phyloP scores from a whole-genome alignment of 2,888 invertebrate species.

The Polia nebulosa region DNA sequence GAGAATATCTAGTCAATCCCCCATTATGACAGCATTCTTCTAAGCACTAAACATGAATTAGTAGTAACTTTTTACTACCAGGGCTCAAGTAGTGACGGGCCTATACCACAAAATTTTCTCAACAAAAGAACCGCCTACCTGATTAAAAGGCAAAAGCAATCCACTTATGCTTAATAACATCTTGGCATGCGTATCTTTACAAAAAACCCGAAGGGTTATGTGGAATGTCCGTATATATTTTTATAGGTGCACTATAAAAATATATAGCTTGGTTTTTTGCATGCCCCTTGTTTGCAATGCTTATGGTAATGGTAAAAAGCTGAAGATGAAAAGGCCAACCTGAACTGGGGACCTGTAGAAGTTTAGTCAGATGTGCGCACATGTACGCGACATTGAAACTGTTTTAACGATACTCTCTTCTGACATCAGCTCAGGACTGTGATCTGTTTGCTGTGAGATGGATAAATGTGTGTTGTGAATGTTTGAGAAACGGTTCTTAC shows the following conservation, averaged over 20 bases:
- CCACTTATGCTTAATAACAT: slow-evolving; percentile 62
- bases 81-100: slow-evolving; percentile 21
- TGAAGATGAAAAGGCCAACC: background rate
- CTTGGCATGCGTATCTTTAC: slow-evolving; percentile 48
- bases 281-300: slow-evolving; percentile 36
- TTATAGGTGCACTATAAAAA: slow-evolving; percentile 69
- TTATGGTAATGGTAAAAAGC: slow-evolving; percentile 33
- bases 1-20: background rate
- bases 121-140: slow-evolving; percentile 45
- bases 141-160: slow-evolving; percentile 60
- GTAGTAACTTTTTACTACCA: slow-evolving; percentile 45
- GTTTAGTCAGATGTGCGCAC: too few species aligned
- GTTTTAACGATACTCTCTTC: too few species aligned
- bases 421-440: too few species aligned
- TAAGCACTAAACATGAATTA: slow-evolving; percentile 28
- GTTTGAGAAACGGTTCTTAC: too few species aligned
- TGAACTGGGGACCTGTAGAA: background rate
- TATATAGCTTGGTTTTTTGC: slow-evolving; percentile 62
- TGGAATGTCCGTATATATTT: slow-evolving; percentile 68
- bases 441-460: too few species aligned
- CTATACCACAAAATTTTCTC: background rate
- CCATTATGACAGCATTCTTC: background rate
- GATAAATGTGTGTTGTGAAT: too few species aligned
- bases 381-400: too few species aligned
- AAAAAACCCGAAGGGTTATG: slow-evolving; percentile 50